Conservation (phyloP, 2,113 vertebrate species). For the Ceyx cyanopectus region DNA sequence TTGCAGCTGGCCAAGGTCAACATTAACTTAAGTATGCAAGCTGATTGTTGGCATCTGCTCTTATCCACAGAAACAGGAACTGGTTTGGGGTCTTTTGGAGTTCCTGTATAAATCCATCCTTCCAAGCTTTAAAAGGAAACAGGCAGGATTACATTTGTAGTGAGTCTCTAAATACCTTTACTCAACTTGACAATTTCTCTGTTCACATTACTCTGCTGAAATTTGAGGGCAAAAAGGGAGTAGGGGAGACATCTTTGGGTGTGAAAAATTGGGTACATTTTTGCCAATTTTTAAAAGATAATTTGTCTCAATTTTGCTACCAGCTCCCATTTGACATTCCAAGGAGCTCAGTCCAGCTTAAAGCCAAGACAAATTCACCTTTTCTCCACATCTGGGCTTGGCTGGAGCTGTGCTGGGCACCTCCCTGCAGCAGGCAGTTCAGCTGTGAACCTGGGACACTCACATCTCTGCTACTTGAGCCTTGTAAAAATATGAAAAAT, state of each 20-base stretch:
- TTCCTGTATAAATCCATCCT: background rate
- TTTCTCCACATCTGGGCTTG: background rate
- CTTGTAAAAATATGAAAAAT: background rate
- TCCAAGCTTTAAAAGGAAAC: background rate
- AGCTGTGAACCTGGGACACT: background rate
- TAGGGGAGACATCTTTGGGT: background rate
- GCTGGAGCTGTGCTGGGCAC: background rate
- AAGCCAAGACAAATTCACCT: slow-evolving; percentile 3
- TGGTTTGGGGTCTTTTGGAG: background rate
- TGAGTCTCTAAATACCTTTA: background rate
- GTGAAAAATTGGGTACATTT: background rate
- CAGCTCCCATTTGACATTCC: background rate
- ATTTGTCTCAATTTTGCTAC: background rate
- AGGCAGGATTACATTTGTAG: background rate
- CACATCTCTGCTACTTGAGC: background rate
- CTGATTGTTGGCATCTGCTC: background rate
- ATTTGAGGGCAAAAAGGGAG: background rate
- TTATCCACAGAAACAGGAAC: background rate
- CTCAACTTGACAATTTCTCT: background rate
- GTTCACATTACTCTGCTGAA: background rate
- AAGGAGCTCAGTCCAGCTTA: background rate
- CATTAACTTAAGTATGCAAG: background rate
- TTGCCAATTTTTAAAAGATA: slow-evolving; percentile 21
- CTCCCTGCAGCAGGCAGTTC: background rate
- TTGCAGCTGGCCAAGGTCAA: background rate